phyloP scores from a whole-genome alignment of 2,113 vertebrate genomes.

The Callaeas wilsoni region DNA sequence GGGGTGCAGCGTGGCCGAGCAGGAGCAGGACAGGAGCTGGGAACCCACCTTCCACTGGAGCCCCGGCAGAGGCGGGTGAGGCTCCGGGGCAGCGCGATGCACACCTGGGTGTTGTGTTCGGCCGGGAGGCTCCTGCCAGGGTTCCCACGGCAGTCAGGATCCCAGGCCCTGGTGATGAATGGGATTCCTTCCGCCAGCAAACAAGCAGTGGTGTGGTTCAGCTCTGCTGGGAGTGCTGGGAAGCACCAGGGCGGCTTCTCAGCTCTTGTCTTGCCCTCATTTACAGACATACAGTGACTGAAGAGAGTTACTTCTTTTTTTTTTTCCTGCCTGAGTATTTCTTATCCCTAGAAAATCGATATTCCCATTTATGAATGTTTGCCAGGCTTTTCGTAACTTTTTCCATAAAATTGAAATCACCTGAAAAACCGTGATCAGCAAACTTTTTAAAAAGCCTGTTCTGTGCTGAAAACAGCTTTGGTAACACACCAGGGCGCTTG shows the following conservation, averaged over 20 bases:
- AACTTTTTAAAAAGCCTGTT: background rate
- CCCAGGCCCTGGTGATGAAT: background rate
- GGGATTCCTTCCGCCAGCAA: background rate
- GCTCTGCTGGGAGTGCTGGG: background rate
- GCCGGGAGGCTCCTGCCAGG: accelerated
- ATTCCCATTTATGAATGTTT: background rate
- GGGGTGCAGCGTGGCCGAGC: accelerated
- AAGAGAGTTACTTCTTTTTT: background rate
- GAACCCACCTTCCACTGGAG: accelerated
- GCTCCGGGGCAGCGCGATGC: background rate
- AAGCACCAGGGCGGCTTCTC: background rate
- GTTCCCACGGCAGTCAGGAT: accelerated
- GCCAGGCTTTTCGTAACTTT: background rate
- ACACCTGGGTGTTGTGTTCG: accelerated
- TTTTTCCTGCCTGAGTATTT: background rate
- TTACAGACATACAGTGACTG: background rate
- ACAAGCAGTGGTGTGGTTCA: background rate
- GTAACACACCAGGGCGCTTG: accelerated
- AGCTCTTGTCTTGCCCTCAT: background rate
- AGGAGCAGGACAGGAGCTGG: background rate
- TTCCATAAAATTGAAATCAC: background rate
- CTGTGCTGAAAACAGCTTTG: background rate
- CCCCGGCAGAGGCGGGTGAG: accelerated
- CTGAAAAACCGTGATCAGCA: background rate
- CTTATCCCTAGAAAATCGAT: background rate